phyloP scores from a whole-genome alignment of 2,888 invertebrate genomes.

The Protonemura montana region DNA sequence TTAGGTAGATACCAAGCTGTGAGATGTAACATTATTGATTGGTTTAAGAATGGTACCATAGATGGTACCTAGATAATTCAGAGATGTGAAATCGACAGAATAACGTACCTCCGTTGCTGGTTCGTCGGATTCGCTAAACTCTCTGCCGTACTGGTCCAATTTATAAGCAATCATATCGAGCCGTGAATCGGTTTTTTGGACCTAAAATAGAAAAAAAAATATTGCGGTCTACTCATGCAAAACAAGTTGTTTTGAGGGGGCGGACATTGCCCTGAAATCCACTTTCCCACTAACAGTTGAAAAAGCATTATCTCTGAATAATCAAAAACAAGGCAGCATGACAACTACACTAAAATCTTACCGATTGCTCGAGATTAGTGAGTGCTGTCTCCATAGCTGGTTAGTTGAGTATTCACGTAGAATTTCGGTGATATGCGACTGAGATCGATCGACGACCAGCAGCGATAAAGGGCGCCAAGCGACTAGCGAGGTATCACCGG shows the following conservation, averaged over 20 bases:
- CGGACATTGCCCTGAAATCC: constrained; percentile 27
- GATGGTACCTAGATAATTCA: not conserved
- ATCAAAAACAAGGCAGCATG: not conserved
- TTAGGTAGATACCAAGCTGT: not conserved
- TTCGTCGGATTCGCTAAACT: constrained; percentile 62
- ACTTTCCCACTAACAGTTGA: constrained; percentile 18
- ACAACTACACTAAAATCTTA: constrained; percentile 22
- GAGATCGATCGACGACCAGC: not conserved
- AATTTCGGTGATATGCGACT: not conserved
- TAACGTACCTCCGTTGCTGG: constrained; percentile 61
- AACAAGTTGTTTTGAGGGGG: constrained; percentile 16
- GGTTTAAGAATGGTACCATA: not conserved
- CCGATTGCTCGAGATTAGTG: constrained; percentile 41
- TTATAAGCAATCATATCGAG: constrained; percentile 77
- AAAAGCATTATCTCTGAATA: not conserved
- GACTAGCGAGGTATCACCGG: not conserved
- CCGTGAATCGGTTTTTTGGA: constrained; percentile 75
- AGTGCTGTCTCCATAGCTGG: constrained; percentile 43
- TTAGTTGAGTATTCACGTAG: not conserved
- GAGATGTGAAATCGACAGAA: not conserved
- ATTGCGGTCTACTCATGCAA: constrained; percentile 23
- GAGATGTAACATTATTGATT: not conserved
- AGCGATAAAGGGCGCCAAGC: not conserved
- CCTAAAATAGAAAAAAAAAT: constrained; percentile 61
- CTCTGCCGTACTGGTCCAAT: constrained; percentile 75